Evolutionary conservation across 1,140 invertebrate genomes (phyloP).

Genomic region (Drosophila nebulosa): DNA sequence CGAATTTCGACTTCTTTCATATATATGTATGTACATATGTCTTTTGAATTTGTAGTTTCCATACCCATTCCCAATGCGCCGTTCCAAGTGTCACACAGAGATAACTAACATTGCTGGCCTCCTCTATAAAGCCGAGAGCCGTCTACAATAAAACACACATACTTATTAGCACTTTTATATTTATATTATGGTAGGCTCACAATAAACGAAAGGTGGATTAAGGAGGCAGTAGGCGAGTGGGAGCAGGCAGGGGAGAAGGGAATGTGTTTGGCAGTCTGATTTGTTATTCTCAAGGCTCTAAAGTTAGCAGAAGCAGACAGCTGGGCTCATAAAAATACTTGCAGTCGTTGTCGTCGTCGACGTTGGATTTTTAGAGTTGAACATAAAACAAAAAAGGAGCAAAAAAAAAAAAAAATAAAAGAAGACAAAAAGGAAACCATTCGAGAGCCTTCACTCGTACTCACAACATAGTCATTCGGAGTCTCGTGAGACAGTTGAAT

Average conservation of each 20-base stretch:
- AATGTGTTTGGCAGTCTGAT: slow-evolving; percentile 51
- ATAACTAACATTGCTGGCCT: slow-evolving; percentile 35
- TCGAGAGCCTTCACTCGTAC: not conserved
- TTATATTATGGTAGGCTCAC: not conserved
- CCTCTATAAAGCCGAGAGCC: slow-evolving; percentile 52
- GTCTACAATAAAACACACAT: slow-evolving; percentile 76
- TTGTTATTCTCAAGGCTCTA: slow-evolving; percentile 78
- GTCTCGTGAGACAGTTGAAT: slow-evolving; percentile 66
- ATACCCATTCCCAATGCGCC: too few relatives aligned
- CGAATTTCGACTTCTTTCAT: too few relatives aligned
- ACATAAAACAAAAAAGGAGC: slow-evolving; percentile 38
- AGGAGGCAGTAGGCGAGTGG: slow-evolving; percentile 8
- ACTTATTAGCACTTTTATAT: slow-evolving; percentile 77
- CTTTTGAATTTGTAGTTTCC: too few relatives aligned
- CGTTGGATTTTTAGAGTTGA: slow-evolving; percentile 66
- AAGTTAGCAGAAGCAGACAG: slow-evolving; percentile 52
- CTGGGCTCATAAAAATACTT: slow-evolving; percentile 71
- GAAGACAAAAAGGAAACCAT: not conserved
- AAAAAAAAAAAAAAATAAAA: not conserved
- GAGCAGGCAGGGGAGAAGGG: too few relatives aligned
- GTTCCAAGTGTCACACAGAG: slow-evolving; percentile 10
- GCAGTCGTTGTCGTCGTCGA: slow-evolving; percentile 23
- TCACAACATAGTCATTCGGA: slow-evolving; percentile 11
- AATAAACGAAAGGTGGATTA: not conserved
- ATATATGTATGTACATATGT: too few relatives aligned